phyloP scores from a whole-genome alignment of 2,888 invertebrate species.

The Conistra vaccinii region DNA sequence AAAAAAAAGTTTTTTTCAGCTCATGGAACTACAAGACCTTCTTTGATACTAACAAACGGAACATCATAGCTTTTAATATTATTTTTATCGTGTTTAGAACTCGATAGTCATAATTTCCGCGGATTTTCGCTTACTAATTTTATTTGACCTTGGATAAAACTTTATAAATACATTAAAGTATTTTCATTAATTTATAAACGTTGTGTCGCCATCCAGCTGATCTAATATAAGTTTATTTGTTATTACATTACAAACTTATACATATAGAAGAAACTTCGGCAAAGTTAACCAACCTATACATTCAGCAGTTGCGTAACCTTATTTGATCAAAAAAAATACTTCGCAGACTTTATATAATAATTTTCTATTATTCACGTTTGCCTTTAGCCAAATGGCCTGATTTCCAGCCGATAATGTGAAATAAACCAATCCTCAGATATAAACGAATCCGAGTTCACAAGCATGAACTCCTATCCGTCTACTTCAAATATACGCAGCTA shows the following conservation, averaged over 20 bases:
- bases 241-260: no score
- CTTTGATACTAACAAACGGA: not conserved
- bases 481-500: slow-evolving; percentile 21
- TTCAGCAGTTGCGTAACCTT: no score
- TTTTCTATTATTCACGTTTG: no score
- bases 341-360: no score
- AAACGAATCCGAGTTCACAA: no score
- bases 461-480: not conserved
- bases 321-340: no score
- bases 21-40: no score
- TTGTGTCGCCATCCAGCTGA: not conserved
- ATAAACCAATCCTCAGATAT: no score
- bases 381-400: no score
- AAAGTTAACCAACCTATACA: not conserved
- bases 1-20: not conserved
- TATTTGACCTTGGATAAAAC: not conserved
- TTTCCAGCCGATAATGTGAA: no score
- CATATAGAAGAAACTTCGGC: no score
- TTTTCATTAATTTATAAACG: not conserved
- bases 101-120: not conserved
- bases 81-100: not conserved
- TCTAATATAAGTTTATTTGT: no score
- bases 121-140: not conserved
- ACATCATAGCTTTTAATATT: not conserved
- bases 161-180: not conserved